These are phyloP conservation scores for Drepanosiphum platanoidis DNA, from an alignment of 2,888 invertebrate genomes.

Conservation along the genomic window DNA sequence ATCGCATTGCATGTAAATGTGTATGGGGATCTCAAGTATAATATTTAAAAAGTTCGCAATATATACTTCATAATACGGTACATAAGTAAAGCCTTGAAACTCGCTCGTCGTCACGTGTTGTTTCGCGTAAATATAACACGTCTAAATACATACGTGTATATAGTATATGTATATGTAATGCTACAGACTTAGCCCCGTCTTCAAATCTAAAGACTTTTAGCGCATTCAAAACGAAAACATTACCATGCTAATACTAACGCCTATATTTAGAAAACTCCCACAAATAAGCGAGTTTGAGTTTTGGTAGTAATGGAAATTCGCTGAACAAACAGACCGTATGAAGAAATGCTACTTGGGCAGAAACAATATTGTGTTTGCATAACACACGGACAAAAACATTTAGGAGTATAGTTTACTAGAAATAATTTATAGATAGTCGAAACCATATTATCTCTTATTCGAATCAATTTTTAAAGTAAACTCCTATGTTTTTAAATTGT, in stretches of 20 bases:
- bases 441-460: background rate
- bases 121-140: background rate
- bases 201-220: background rate
- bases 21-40: background rate
- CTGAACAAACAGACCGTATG: background rate
- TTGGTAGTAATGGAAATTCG: background rate
- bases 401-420: background rate
- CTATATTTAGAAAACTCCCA: constrained; percentile 1
- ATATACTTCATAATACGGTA: background rate
- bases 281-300: background rate
- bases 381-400: background rate
- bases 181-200: background rate
- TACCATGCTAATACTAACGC: background rate
- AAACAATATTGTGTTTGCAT: background rate
- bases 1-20: background rate
- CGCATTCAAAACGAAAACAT: background rate
- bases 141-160: too few relatives aligned
- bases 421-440: too few relatives aligned
- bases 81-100: constrained; percentile 21
- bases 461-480: background rate
- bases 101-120: background rate
- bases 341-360: background rate
- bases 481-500: too few relatives aligned
- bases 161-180: too few relatives aligned
- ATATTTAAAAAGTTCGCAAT: background rate